Evolutionary conservation across 2,888 invertebrate species (phyloP).

Genomic region (Himalopsyche anomala): DNA sequence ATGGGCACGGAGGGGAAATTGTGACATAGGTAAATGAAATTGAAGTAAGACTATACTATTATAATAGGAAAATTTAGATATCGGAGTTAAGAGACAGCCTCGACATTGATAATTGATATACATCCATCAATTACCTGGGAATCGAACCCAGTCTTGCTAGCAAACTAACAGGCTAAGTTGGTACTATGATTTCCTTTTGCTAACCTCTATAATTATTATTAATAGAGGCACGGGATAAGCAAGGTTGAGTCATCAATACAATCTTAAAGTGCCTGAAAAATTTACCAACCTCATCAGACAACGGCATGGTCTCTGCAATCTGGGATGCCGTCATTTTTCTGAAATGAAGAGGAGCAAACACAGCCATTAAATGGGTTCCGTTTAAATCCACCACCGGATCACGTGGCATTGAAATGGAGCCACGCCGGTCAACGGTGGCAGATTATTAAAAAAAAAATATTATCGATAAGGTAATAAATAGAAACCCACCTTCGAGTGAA

Average conservation of each 20-base stretch:
- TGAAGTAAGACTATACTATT: too few relatives aligned
- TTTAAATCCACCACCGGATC: conserved; percentile 61
- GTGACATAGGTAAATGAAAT: too few relatives aligned
- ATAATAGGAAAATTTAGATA: too few relatives aligned
- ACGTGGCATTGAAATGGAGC: conserved; percentile 68
- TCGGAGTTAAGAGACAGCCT: too few relatives aligned
- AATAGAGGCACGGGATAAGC: neutral
- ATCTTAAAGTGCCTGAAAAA: neutral
- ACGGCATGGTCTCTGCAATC: conserved; percentile 4
- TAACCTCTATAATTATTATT: too few relatives aligned
- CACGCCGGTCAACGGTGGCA: conserved; percentile 5
- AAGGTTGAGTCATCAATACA: neutral
- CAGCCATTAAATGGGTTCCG: conserved; percentile 75
- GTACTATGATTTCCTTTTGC: too few relatives aligned
- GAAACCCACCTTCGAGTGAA: conserved; percentile 78
- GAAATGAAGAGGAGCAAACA: conserved; percentile 76
- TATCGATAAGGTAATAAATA: conserved; percentile 62
- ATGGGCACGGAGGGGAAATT: too few relatives aligned
- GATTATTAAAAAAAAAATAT: conserved; percentile 45
- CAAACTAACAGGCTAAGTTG: too few relatives aligned
- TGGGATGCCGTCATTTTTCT: conserved; percentile 72
- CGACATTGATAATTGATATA: too few relatives aligned
- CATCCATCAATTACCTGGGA: too few relatives aligned
- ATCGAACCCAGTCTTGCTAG: too few relatives aligned
- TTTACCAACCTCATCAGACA: conserved; percentile 47